Evolutionary conservation across 2,113 vertebrate genomes (phyloP).

Genomic region (Paratilapia polleni): DNA sequence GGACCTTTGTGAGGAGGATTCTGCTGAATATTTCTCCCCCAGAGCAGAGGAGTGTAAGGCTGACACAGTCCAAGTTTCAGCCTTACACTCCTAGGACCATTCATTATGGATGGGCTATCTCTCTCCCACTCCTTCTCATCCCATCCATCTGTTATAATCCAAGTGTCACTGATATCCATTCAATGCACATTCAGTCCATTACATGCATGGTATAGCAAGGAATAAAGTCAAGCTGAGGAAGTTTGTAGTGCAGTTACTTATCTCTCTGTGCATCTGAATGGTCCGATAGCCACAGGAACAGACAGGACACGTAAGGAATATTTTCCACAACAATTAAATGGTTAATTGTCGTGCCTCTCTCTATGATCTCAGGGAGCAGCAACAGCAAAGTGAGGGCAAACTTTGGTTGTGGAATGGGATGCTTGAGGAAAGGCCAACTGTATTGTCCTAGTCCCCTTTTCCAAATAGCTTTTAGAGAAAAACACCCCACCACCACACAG

Average conservation of each 20-base stretch:
- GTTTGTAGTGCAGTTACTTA: background rate
- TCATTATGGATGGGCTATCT: slow-evolving; percentile 34
- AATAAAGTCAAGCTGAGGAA: background rate
- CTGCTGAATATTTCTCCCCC: slow-evolving; percentile 10
- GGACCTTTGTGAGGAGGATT: background rate
- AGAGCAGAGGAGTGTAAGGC: too few relatives aligned
- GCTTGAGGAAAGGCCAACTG: slow-evolving; percentile 24
- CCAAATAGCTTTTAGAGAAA: background rate
- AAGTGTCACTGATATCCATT: background rate
- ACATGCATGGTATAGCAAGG: background rate
- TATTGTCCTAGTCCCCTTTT: slow-evolving; percentile 26
- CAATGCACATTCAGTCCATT: background rate
- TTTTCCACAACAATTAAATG: slow-evolving; percentile 35
- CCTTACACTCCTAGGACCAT: slow-evolving; percentile 18
- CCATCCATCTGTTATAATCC: background rate
- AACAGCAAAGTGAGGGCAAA: slow-evolving; percentile 15
- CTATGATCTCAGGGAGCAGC: slow-evolving; percentile 7
- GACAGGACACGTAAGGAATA: slow-evolving; percentile 47
- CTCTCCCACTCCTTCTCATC: background rate
- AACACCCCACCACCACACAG: background rate
- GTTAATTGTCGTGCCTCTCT: slow-evolving; percentile 10
- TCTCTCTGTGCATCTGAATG: background rate
- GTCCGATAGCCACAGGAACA: background rate
- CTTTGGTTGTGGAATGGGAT: slow-evolving; percentile 29
- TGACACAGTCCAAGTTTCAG: slow-evolving; percentile 14